Percentiles rank a stretch among this genome's conserved stretches.
Evolutionary conservation across 2,113 vertebrate species (phyloP).

Genomic region (Daboia siamensis): DNA sequence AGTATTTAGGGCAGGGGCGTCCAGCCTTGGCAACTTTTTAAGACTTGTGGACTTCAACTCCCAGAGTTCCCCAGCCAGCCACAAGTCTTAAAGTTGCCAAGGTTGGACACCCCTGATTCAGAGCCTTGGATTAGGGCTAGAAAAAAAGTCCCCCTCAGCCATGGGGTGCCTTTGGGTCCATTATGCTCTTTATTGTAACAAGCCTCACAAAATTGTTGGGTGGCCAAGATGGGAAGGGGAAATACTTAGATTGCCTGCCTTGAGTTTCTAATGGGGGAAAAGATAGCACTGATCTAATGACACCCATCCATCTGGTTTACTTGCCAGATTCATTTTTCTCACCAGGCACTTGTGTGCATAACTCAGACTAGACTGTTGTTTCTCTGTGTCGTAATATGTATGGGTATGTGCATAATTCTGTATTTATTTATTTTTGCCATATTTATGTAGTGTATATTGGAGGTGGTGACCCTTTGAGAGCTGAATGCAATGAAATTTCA

Average conservation of each 20-base stretch:
- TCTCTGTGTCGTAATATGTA: too few relatives aligned
- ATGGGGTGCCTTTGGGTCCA: neutral
- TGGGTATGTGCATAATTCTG: too few relatives aligned
- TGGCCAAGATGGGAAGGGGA: neutral
- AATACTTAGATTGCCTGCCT: neutral
- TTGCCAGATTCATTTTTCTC: too few relatives aligned
- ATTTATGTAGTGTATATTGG: too few relatives aligned
- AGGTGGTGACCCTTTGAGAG: too few relatives aligned
- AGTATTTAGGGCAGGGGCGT: neutral
- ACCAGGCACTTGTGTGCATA: too few relatives aligned
- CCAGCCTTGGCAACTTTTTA: neutral
- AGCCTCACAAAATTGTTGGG: neutral
- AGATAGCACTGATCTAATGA: neutral
- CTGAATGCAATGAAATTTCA: too few relatives aligned
- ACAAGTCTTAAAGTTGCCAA: neutral
- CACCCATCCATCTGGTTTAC: neutral
- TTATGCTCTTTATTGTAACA: neutral
- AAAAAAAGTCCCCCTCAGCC: neutral
- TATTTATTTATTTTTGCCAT: too few relatives aligned
- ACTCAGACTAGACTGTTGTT: too few relatives aligned
- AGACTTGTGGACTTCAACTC: neutral
- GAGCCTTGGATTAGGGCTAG: neutral
- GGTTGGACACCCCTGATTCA: rapidly evolving
- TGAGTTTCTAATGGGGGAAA: neutral
- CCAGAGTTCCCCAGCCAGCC: neutral